A percentile compares a stretch with the other conserved stretches of the same genome.
Conservation (phyloP, 2,888 invertebrate genomes). For the Eilema caniola region DNA sequence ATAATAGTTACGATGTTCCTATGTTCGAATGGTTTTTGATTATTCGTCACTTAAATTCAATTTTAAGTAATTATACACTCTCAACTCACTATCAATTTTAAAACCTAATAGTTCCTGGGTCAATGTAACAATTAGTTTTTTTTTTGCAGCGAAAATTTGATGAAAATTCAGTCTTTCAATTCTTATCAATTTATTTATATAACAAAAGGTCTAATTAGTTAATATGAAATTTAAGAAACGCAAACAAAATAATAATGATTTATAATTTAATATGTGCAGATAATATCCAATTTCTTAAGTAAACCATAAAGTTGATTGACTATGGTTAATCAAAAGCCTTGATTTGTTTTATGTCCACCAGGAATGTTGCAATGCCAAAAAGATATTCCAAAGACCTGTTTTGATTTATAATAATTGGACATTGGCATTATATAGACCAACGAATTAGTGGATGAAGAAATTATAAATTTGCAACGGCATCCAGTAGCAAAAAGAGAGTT, state of each 20-base stretch:
- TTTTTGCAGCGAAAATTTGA: not conserved
- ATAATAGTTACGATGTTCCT: too few species aligned
- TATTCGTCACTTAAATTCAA: too few species aligned
- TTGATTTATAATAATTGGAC: slow-evolving; percentile 9
- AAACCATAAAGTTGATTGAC: slow-evolving; percentile 43
- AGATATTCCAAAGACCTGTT: slow-evolving; percentile 24
- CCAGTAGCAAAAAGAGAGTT: not conserved
- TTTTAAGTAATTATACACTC: not conserved
- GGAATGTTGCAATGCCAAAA: slow-evolving; percentile 18
- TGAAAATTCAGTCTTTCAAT: not conserved
- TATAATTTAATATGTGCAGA: not conserved
- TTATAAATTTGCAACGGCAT: not conserved
- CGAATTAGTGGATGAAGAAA: not conserved
- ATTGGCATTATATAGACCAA: not conserved
- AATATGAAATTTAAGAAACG: not conserved
- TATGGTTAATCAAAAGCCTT: slow-evolving; percentile 43
- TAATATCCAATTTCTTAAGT: slow-evolving; percentile 18
- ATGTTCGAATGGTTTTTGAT: too few species aligned
- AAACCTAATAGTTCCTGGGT: too few species aligned
- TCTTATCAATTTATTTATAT: not conserved
- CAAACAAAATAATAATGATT: not conserved
- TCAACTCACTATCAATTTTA: not conserved
- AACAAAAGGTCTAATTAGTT: slow-evolving; percentile 4
- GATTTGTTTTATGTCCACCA: slow-evolving; percentile 29
- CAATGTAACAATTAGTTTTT: not conserved